Percentiles rank a stretch among this genome's conserved stretches.
phyloP scores from a whole-genome alignment of 2,888 invertebrate genomes.

The Salpingus planirostris region DNA sequence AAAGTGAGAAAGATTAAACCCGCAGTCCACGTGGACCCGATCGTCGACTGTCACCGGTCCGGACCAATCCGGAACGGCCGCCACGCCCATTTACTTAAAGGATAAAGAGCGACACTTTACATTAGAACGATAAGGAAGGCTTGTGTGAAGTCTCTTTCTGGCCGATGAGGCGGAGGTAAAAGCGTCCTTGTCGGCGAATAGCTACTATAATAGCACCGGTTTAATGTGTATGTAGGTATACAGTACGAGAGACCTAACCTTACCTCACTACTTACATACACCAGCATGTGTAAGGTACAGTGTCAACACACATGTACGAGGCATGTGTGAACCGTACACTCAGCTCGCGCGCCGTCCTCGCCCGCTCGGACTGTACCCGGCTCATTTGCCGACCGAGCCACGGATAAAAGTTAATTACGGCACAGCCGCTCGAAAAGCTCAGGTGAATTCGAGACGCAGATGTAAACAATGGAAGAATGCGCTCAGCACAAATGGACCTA shows the following conservation, averaged over 20 bases:
- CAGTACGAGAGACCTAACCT: constrained; percentile 35
- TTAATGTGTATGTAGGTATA: constrained; percentile 37
- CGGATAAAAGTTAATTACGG: constrained; percentile 35
- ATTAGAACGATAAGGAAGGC: constrained; percentile 34
- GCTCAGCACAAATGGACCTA: neutral
- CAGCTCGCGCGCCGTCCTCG: constrained; percentile 20
- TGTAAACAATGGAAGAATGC: constrained; percentile 16
- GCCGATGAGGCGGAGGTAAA: constrained; percentile 25
- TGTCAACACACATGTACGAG: constrained; percentile 41
- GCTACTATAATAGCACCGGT: constrained; percentile 41
- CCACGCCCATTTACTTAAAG: constrained; percentile 40
- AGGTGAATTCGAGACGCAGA: constrained; percentile 23
- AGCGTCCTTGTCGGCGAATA: constrained; percentile 36
- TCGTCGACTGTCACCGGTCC: constrained; percentile 20
- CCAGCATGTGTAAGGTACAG: constrained; percentile 41
- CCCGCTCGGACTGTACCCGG: constrained; percentile 23
- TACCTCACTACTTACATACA: constrained; percentile 39
- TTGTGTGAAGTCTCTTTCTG: constrained; percentile 23
- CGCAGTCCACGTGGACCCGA: constrained; percentile 37
- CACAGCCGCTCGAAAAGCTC: constrained; percentile 22
- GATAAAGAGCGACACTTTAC: constrained; percentile 40
- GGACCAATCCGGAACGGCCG: constrained; percentile 25
- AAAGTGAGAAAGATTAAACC: constrained; percentile 31
- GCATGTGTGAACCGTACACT: constrained; percentile 40
- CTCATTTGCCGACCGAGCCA: constrained; percentile 28